Percentiles rank a stretch among this genome's conserved stretches.
phyloP scores from a whole-genome alignment of 2,888 invertebrate species.

The Caenorhabditis sp. region DNA sequence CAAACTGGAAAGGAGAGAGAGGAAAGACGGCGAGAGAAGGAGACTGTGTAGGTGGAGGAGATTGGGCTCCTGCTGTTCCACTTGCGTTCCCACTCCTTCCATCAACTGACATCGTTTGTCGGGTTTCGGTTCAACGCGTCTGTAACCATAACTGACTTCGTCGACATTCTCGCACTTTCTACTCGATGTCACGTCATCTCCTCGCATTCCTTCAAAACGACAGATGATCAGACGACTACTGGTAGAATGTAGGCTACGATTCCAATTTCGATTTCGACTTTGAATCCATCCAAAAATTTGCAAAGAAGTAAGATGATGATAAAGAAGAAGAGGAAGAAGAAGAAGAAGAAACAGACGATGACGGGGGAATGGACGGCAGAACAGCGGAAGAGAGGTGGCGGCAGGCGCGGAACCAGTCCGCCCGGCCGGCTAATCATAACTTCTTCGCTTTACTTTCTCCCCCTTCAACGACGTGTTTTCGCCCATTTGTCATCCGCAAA shows the following conservation, averaged over 20 bases:
- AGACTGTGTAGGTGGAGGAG: background rate
- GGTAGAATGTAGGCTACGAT: conserved; percentile 11
- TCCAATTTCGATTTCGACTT: too few species aligned
- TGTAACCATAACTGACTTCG: too few species aligned
- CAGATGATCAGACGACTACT: background rate
- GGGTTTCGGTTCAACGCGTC: too few species aligned
- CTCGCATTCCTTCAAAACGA: background rate
- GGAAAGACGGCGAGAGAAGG: conserved; percentile 1
- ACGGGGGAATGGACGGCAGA: background rate
- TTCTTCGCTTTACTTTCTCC: conserved; percentile 26
- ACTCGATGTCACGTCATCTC: background rate
- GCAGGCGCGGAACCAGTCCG: conserved; percentile 37
- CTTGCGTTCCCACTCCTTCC: too few species aligned
- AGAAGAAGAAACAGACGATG: background rate
- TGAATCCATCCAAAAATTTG: background rate
- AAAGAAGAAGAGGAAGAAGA: background rate
- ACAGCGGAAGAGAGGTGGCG: conserved; percentile 4
- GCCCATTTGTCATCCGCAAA: background rate
- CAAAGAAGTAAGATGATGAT: background rate
- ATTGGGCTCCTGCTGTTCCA: background rate
- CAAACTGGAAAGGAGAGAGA: conserved; percentile 31
- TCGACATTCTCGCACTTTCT: too few species aligned
- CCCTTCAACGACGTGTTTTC: conserved; percentile 16
- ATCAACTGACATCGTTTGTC: too few species aligned
- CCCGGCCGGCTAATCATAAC: conserved; percentile 35